A percentile compares a stretch with the other conserved stretches of the same genome.
Evolutionary conservation across 2,888 invertebrate species (phyloP).

Genomic region (Phyto melanocephala): DNA sequence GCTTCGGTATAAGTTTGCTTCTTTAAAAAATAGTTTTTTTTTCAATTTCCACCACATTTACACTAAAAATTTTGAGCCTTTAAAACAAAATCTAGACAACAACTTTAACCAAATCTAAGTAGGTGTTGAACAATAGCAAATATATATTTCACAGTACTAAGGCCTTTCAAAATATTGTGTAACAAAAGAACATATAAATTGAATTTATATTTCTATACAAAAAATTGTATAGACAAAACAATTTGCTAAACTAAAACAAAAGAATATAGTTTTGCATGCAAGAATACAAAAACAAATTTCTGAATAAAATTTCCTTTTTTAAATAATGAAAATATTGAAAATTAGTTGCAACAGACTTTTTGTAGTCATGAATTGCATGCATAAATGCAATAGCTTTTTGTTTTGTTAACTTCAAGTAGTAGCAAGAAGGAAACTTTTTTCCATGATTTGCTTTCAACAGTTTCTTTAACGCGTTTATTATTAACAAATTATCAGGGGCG

Average conservation of each 20-base stretch:
- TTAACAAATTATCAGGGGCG: neutral
- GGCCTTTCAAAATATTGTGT: neutral
- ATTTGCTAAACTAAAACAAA: neutral
- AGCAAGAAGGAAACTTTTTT: neutral
- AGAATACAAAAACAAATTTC: neutral
- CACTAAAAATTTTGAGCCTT: no score
- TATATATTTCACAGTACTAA: neutral
- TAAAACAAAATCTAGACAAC: neutral
- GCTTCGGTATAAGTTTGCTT: no score
- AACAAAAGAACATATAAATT: no score
- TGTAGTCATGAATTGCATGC: conserved; percentile 22
- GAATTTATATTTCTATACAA: neutral
- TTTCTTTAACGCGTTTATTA: neutral
- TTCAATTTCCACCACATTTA: no score
- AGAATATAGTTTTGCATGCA: neutral
- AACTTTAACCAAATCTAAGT: neutral
- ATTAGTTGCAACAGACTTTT: conserved; percentile 2
- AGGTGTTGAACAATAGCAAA: neutral
- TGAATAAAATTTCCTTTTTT: neutral
- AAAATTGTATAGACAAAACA: neutral
- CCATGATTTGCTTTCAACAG: neutral
- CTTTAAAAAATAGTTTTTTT: no score
- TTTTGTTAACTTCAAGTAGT: neutral
- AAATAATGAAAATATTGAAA: neutral
- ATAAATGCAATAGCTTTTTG: conserved; percentile 37